Conservation (phyloP, 2,113 vertebrate genomes). For the Rhabdornis inornatus region DNA sequence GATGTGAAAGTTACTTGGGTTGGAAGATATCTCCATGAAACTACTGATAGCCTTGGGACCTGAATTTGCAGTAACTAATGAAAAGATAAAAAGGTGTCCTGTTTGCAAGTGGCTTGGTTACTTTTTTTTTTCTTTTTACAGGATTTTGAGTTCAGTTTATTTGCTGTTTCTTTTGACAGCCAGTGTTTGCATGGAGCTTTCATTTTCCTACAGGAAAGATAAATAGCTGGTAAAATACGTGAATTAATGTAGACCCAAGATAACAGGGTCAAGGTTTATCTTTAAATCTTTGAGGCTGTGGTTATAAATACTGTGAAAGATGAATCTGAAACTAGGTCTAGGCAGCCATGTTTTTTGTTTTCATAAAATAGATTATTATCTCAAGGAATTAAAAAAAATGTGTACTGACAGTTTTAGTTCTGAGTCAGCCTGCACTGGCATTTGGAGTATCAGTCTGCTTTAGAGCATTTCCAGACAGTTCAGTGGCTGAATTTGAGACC, state of each 20-base stretch:
- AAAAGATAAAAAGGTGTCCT: neutral
- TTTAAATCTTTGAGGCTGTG: neutral
- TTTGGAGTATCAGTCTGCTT: neutral
- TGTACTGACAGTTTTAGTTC: neutral
- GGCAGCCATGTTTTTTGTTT: neutral
- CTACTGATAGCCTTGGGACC: neutral
- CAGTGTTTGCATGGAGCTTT: neutral
- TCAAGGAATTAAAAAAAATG: neutral
- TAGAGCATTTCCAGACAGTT: neutral
- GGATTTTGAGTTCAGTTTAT: neutral
- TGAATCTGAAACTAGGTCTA: neutral
- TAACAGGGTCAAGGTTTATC: constrained; percentile 39
- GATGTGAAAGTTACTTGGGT: neutral
- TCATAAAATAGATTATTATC: neutral
- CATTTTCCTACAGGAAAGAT: neutral
- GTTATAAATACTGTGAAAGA: neutral
- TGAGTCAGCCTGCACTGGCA: neutral
- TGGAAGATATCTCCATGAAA: neutral
- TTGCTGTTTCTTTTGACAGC: neutral
- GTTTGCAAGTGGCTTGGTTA: neutral
- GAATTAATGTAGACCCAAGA: neutral
- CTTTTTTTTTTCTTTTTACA: neutral
- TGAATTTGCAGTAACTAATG: neutral
- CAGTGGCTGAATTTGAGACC: neutral
- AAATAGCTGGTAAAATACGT: neutral